Base-by-base conservation (phyloP, 35 echinoderm and acorn worm genomes). In the Diadema setosum region DNA sequence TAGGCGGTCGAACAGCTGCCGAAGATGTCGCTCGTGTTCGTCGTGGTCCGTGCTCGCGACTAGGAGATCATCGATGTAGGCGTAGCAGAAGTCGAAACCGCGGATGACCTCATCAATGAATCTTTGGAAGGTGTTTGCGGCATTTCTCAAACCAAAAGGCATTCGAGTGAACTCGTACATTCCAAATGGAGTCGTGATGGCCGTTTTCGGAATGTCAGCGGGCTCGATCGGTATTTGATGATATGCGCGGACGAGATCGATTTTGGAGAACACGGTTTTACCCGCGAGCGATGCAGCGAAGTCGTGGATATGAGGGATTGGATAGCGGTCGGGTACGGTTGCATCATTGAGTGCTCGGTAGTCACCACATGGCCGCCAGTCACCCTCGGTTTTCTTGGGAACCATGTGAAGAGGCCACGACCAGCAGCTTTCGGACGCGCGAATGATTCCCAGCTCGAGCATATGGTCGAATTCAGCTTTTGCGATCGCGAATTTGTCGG, bases 221-320 rank as follows among this genome's bases (percentile, higher is more conserved):
- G 92, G 92, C 23, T 81, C 81, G 11, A 90, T 69, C 4, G 92
- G 92, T 17, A 89, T n/a, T n/a, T n/a, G n/a, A n/a, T n/a, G n/a
- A n/a, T n/a, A n/a, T n/a, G n/a, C n/a, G n/a, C n/a, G n/a, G 20
- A 94, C 87, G 6, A 94, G 45, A 32, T 94, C 86, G 14, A 88
- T 88, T 46, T 93, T 88, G 30, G 40, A 65, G 26, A 93, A 88
- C 0, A 74, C 45, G 9, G 36, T 87, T 45, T 67, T 50, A 12
- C 73, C 70, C 9, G 35, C 34, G 8, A 93, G 86, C 14, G 78
- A 42, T 40, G 75, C 25, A 34, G 65, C 70, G 65, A 89, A 89
- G 75, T 94, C 92, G 33, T 94, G 86, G 5, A 94, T 80, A 61
- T 89, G 86, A 1, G 86, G 92, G 25, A 94, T 75, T 26, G 91